Evolutionary conservation across 2,797 vertebrate genomes (phyloP), one percentile per base, ranked within the genome.

Genomic region (Danio tinwini): DNA sequence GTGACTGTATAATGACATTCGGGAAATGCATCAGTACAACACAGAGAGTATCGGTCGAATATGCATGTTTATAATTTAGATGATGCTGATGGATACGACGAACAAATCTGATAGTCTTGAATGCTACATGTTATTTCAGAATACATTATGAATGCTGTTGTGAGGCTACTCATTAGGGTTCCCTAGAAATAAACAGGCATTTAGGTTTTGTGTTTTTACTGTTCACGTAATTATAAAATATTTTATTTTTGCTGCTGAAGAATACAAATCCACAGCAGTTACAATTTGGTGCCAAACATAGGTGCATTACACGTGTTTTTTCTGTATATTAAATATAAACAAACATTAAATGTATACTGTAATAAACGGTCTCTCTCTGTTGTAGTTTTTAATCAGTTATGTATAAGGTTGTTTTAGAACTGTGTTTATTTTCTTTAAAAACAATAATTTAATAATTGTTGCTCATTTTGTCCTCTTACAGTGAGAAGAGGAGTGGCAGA

Each of bases 401-500:
- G 21, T 16, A 58, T 29, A 29, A 29, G 29, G 7, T 59, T 50
- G 5, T 58, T n/a, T 17, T 16, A 29, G n/a, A n/a, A n/a, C n/a
- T n/a, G 29, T 29, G 29, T 29, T 29, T 29, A 29, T 29, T 29
- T 29, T 29, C 29, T 45, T 72, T 37, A 14, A 2, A 44, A 29
- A 65, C 12, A 5, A 1, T 49, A 1, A 63, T 81, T 63, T 76
- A 61, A 71, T 56, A 64, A n/a, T n/a, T 47, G 45, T 82, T 50
- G 47, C 73, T 74, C 37, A n/a, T 62, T 78, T 79, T 82, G 81
- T 71, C 68, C 70, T 78, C 74, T 80, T 44, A 6, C 81, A 86
- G 85, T 65, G 37, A 84, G 81, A 80, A 81, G 72, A 84, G 82
- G 62, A 81, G 62, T 55, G 63, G 63, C 70, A 58, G 53, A 76